Evolutionary conservation across 2,888 invertebrate genomes (phyloP).

Genomic region (Lagria hirta): DNA sequence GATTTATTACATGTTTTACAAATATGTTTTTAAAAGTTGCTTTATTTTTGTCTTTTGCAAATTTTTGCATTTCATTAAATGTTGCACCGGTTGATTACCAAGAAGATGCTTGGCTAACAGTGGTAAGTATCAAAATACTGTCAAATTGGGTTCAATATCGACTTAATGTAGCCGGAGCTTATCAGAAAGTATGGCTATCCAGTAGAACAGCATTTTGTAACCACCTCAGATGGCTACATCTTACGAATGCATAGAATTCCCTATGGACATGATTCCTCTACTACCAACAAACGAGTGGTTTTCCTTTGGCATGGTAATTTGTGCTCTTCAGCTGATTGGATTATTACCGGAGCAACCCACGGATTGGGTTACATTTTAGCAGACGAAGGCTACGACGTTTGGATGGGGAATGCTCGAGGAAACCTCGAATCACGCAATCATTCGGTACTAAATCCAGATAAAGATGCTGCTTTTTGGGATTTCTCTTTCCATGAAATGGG

Average conservation of each 20-base stretch:
- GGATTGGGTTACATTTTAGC: constrained; percentile 38
- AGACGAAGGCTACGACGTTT: constrained; percentile 44
- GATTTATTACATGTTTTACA: no score
- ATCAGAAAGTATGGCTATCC: constrained; percentile 49
- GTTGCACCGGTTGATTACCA: neutral
- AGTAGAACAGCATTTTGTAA: constrained; percentile 46
- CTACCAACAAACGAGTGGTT: constrained; percentile 53
- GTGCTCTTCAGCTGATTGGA: constrained; percentile 57
- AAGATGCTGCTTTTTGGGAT: constrained; percentile 52
- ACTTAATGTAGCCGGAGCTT: constrained; percentile 48
- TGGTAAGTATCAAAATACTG: constrained; percentile 2
- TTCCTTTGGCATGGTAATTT: constrained; percentile 59
- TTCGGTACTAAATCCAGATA: constrained; percentile 32
- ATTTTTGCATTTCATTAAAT: neutral
- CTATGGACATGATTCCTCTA: constrained; percentile 52
- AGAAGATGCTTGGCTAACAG: constrained; percentile 8
- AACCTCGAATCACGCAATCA: constrained; percentile 36
- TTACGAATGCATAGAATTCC: constrained; percentile 58
- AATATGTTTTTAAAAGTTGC: no score
- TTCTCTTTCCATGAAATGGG: constrained; percentile 83
- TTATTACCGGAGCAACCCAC: constrained; percentile 34
- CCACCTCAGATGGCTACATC: constrained; percentile 59
- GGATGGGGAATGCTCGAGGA: constrained; percentile 42
- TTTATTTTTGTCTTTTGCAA: no score
- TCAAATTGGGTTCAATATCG: no score